Base-by-base conservation (phyloP, 2,113 vertebrate species). In the Sterrhoptilus dennistouni region DNA sequence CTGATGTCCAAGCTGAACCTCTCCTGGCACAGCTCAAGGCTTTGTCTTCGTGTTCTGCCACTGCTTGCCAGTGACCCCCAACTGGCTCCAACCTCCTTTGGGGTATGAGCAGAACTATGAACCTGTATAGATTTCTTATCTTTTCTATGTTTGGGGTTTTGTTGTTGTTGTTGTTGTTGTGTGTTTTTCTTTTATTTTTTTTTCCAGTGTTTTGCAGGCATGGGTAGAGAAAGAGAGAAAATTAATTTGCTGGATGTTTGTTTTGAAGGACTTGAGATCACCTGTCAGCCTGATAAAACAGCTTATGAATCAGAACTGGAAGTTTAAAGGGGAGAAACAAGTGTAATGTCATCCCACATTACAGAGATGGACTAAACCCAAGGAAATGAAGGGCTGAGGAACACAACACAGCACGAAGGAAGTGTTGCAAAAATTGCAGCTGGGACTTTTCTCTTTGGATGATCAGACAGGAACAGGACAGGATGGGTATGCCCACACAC, bases 381-480 rank as follows among this genome's bases (percentile, higher is more conserved):
- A 45, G 45, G 59, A 88, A 90, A 60, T 0, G 3, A 71, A 88
- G 75, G 36, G 14, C 22, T 76, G 5, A 14, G 70, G 53, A 90
- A 4, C 4, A 3, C 44, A 74, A 21, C 49, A 38, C 5, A 17
- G 28, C 93, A 85, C 9, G 18, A 92, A 78, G 33, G 47, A 92
- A 72, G 14, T 9, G 45, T 47, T 83, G 80, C 70, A 77, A 84
- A 88, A 59, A 79, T 9, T 87, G 42, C 81, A 81, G 50, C 56
- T 94, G 59, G n/a, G 77, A 86, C 64, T 83, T 90, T 80, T 75
- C 47, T 77, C 33, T 75, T 77, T 45, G 47, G 27, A 28, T 90
- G 66, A 91, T 94, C 89, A 93, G 90, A 91, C 33, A 81, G 33
- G 59, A 89, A 52, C 49, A 90, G 94, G 88, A 93, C 65, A 93